These are phyloP conservation scores for Pseudorectes ferrugineus DNA, from an alignment of 2,113 vertebrate genomes.

Conservation along the genomic window DNA sequence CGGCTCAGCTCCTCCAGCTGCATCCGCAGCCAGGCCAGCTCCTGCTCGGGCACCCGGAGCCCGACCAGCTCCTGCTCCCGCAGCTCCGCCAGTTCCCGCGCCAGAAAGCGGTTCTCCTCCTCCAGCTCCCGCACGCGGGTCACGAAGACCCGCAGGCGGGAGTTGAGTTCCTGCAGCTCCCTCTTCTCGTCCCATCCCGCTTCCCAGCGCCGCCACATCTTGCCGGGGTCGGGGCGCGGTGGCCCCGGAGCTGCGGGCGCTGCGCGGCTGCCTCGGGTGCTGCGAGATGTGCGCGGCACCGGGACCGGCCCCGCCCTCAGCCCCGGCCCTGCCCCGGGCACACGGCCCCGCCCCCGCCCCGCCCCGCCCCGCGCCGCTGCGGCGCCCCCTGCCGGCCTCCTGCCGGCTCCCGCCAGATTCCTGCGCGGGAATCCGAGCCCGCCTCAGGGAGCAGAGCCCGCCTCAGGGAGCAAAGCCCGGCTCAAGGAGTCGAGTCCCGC, in stretches of 20 bases:
- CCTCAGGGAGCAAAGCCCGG: neutral
- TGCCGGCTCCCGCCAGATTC: neutral
- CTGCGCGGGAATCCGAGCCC: neutral
- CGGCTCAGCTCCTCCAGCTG: constrained; percentile 45
- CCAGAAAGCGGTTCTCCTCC: constrained; percentile 68
- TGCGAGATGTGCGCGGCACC: neutral
- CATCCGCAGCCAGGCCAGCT: constrained; percentile 69
- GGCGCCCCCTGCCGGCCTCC: neutral
- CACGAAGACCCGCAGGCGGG: constrained; percentile 83
- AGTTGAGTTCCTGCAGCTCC: constrained; percentile 77
- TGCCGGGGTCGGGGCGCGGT: neutral
- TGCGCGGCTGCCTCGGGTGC: neutral
- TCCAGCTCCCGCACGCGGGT: constrained; percentile 84
- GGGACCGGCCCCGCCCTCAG: neutral
- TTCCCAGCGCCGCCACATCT: constrained; percentile 1
- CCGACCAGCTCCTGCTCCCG: constrained; percentile 62
- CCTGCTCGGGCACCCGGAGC: constrained; percentile 46
- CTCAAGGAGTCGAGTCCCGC: fast-evolving
- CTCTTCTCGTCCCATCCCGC: constrained; percentile 23
- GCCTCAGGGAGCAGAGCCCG: neutral
- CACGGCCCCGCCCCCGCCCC: neutral
- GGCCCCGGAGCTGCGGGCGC: neutral
- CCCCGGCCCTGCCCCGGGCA: no score
- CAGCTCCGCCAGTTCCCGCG: constrained; percentile 68
- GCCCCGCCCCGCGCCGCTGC: neutral